phyloP scores from a whole-genome alignment of 2,888 invertebrate genomes.

The Tipula lateralis region DNA sequence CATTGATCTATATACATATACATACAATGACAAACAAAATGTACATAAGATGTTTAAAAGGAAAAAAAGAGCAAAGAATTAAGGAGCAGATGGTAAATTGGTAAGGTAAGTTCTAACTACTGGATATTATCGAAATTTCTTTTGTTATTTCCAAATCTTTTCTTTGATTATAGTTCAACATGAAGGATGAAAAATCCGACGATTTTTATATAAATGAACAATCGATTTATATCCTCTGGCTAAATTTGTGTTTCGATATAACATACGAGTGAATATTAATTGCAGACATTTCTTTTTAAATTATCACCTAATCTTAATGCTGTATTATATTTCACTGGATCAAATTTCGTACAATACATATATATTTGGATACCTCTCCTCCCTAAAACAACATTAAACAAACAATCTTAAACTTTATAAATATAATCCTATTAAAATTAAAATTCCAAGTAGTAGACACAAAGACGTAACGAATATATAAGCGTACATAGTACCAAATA shows the following conservation, averaged over 20 bases:
- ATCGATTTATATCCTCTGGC: background rate
- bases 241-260: background rate
- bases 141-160: background rate
- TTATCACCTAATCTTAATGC: background rate
- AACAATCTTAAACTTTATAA: background rate
- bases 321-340: background rate
- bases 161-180: background rate
- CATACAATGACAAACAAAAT: background rate
- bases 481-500: background rate
- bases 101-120: background rate
- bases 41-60: background rate
- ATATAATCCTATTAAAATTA: background rate
- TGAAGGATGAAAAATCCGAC: background rate
- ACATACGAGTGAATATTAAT: background rate
- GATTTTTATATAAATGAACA: background rate
- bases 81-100: background rate
- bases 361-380: background rate
- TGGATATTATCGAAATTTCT: background rate
- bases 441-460: background rate
- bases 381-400: background rate
- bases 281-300: background rate
- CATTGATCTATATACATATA: background rate
- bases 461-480: background rate
- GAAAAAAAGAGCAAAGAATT: background rate
- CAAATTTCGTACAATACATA: background rate